Base-by-base conservation (phyloP, 2,888 invertebrate species). In the Drosophila paranaensis region DNA sequence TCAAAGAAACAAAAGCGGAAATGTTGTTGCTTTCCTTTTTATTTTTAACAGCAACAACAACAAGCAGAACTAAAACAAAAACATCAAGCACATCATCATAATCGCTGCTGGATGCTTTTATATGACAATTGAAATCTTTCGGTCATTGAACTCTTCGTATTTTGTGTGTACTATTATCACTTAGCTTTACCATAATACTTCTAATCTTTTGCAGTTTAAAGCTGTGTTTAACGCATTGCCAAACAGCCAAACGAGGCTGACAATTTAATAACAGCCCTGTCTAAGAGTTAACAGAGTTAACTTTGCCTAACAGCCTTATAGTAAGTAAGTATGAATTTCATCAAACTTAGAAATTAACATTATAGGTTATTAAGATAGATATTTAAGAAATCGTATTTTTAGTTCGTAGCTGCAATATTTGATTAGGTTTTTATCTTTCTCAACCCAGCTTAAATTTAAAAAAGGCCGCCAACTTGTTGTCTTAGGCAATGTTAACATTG, bases 1-100 rank as follows among this genome's bases (percentile, higher is more conserved):
- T 86, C 85, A 89, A 87, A 86, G 89, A 89, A 89, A 80, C 89
- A 82, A 87, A 86, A 86, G 89, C 85, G 85, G 85, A 86, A 89
- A 89, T 84, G 85, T 87, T 89, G 65, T 83, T 83, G 73, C 77
- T 84, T 87, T 78, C 72, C 27, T 13, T 50, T 68, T 82, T 80
- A 74, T 84, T 89, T 89, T 89, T 79, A 85, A 71, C 78, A 73
- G 81, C 71, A 69, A 66, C 70, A 76, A 71, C 30, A n/a, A 27
- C 27, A 16, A 67, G 63, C 55, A n/a, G 69, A 85, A 64, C 87
- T 74, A 88, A 87, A 86, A 73, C 79, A 79, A 70, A 71, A 75
- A 62, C 68, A 62, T 65, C 57, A 67, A 30, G 50, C 39, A 55
- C 60, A 54, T 60, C 57, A 45, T 48, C 66, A 64, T 45, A 46